A percentile compares a stretch with the other conserved stretches of the same genome.
Conservation (phyloP, 2,888 invertebrate genomes). For the Cheilosia vernalis region DNA sequence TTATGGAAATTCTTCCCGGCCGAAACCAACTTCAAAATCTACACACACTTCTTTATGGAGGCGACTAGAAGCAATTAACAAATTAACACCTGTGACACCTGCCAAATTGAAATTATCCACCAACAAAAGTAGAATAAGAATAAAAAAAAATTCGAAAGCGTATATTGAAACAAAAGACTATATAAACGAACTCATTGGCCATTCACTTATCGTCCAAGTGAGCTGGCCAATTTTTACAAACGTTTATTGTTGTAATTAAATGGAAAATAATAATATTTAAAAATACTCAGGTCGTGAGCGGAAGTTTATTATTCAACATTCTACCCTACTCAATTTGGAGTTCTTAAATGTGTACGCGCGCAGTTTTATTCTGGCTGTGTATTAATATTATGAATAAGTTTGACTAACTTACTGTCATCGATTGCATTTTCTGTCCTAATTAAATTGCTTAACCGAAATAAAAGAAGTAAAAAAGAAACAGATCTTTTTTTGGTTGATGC, state of each 20-base stretch:
- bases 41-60: neutral
- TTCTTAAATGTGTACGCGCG: constrained; percentile 19
- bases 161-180: constrained; percentile 20
- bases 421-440: constrained; percentile 35
- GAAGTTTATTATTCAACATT: constrained; percentile 66
- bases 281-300: constrained; percentile 38
- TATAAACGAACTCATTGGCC: constrained; percentile 52
- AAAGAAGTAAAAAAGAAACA: neutral
- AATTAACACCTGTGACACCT: constrained; percentile 69
- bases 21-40: constrained; percentile 4
- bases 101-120: constrained; percentile 33
- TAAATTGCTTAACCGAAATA: constrained; percentile 21
- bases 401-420: constrained; percentile 22
- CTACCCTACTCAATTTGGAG: constrained; percentile 29
- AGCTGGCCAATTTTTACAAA: constrained; percentile 44
- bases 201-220: constrained; percentile 50
- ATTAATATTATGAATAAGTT: neutral
- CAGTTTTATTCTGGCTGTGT: neutral
- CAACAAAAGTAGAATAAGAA: constrained; percentile 18
- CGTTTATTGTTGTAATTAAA: constrained; percentile 42
- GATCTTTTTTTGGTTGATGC: constrained; percentile 1
- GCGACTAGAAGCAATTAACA: constrained; percentile 20
- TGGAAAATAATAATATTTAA: constrained; percentile 35
- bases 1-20: constrained; percentile 7
- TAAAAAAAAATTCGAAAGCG: constrained; percentile 5